phyloP scores from a whole-genome alignment of 2,113 vertebrate species.

The Chrysochloris asiatica region DNA sequence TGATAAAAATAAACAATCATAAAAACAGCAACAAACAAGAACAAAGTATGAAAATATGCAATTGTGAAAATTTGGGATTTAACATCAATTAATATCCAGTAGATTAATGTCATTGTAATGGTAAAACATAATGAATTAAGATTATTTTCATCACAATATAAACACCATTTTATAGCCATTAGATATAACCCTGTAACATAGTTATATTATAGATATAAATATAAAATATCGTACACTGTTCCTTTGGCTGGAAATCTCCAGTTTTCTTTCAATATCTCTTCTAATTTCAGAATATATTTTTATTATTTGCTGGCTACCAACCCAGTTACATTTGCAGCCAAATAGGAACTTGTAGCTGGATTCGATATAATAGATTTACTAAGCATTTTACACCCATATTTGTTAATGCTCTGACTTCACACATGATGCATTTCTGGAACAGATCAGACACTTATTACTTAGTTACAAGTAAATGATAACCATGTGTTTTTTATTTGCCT shows the following conservation, averaged over 20 bases:
- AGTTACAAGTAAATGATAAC: background rate
- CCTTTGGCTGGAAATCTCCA: background rate
- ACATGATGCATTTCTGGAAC: background rate
- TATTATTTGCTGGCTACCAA: background rate
- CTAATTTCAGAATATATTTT: background rate
- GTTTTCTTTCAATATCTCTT: background rate
- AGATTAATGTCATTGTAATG: background rate
- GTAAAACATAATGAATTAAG: background rate
- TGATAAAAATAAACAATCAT: background rate
- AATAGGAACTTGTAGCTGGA: background rate
- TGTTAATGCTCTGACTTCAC: background rate
- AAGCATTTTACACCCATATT: background rate
- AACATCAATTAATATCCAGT: background rate
- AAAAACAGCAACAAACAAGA: background rate
- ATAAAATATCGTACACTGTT: background rate
- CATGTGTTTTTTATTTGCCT: accelerated
- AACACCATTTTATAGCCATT: background rate
- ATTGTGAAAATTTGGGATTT: background rate
- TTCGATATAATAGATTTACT: background rate
- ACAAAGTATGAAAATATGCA: background rate
- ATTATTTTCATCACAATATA: background rate
- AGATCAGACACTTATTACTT: background rate
- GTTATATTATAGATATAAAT: no score
- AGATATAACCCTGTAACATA: no score
- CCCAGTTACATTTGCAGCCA: background rate